Conservation (phyloP, 1,140 invertebrate genomes). For the Calycopis cecrops region DNA sequence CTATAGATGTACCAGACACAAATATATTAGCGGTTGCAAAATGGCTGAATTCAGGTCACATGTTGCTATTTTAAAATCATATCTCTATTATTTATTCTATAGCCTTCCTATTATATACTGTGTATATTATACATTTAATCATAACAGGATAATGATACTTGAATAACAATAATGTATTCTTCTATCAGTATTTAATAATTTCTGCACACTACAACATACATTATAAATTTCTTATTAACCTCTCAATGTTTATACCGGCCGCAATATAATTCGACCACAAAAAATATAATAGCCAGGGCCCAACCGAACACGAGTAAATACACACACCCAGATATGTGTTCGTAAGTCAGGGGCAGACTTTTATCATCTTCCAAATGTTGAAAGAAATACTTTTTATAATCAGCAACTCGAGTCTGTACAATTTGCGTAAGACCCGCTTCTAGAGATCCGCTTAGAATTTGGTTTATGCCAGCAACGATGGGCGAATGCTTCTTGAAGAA, state of each 20-base stretch:
- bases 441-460: constrained; percentile 29
- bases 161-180: no score
- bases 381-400: constrained; percentile 27
- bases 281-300: constrained; percentile 38
- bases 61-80: background rate
- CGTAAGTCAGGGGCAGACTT: constrained; percentile 29
- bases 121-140: background rate
- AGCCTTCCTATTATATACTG: background rate
- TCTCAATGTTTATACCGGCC: constrained; percentile 18
- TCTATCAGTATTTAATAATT: no score
- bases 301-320: constrained; percentile 36
- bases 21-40: no score
- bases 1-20: no score
- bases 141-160: no score
- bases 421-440: constrained; percentile 46
- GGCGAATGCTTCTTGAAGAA: constrained; percentile 47
- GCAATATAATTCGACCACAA: constrained; percentile 40
- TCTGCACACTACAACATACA: no score
- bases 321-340: constrained; percentile 40
- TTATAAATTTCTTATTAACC: no score
- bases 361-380: constrained; percentile 8
- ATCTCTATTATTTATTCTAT: background rate
- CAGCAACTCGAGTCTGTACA: constrained; percentile 27
- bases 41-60: no score
- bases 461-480: constrained; percentile 29